phyloP scores from a whole-genome alignment of 2,113 vertebrate genomes.

The Colistium nudipinnis region DNA sequence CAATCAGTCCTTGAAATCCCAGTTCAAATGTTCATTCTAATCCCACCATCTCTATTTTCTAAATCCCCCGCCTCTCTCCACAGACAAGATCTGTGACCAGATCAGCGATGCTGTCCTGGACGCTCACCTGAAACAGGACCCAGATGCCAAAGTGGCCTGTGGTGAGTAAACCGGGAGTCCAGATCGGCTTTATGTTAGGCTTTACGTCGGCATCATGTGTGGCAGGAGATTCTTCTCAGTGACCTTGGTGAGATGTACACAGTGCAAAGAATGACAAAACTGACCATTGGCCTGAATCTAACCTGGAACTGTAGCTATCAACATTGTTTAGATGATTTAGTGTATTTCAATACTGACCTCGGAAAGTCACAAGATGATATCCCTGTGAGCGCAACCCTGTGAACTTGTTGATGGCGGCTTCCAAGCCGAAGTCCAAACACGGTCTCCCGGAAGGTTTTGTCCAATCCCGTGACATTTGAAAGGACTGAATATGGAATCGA shows the following conservation, averaged over 20 bases:
- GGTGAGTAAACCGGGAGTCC: conserved; percentile 80
- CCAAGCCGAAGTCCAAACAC: neutral
- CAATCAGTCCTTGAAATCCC: neutral
- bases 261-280: too few species aligned
- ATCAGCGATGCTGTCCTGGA: conserved; percentile 97
- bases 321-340: conserved; percentile 6
- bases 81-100: conserved; percentile 98
- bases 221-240: too few species aligned
- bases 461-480: neutral
- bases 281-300: neutral
- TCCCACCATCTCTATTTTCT: too few species aligned
- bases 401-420: neutral
- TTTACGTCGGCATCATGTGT: neutral
- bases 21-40: neutral
- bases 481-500: neutral
- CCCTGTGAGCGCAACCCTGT: neutral
- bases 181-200: neutral
- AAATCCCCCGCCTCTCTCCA: conserved; percentile 44
- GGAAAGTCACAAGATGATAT: neutral
- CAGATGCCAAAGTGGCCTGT: conserved; percentile 96
- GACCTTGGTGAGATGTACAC: too few species aligned
- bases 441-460: neutral
- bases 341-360: conserved; percentile 8
- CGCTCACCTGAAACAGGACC: conserved; percentile 92
- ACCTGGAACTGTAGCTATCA: neutral